Base-by-base conservation (phyloP, 2,888 invertebrate genomes). In the Drosophila putrida region DNA sequence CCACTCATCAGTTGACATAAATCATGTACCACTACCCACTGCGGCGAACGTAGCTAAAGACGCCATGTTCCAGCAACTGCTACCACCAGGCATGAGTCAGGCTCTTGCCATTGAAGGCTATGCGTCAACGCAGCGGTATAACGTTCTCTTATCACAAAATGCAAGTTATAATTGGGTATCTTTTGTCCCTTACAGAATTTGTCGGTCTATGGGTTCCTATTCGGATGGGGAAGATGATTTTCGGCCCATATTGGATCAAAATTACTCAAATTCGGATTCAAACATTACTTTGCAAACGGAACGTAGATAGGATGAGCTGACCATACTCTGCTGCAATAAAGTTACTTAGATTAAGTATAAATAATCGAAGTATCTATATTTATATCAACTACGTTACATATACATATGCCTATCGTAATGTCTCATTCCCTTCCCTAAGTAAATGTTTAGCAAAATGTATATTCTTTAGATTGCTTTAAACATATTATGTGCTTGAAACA, bases 151-250 rank as follows among this genome's bases (percentile, higher is more conserved):
- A 44, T 20, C 3, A 20, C 20, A 2, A 3, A 20, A 20, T 20
- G 20, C 20, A 20, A n/a, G n/a, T n/a, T n/a, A 51, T 25, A 51
- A 11, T 11, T 27, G 6, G 5, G 13, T n/a, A 10, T 33, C 25
- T 31, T 4, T 31, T 15, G 15, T 44, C 0, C 33, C 3, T 60
- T 78, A 6, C 39, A 91, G 91, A 25, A 87, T 80, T 59, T 89
- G 89, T 59, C 90, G 92, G n/a, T 92, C 92, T 20, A 91, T 90
- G 58, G 92, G 92, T 55, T 92, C 92, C 53, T 92, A 91, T 78
- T 90, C 91, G 9, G 92, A 92, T 74, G 81, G 88, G 35, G 91
- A 91, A 75, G 90, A 87, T 4, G 91, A 89, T 36, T 84, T 71
- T 59, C 71, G 84, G 38, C 64, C 81, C 20, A 78, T 78, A 53